Evolutionary conservation across 2,113 vertebrate species (phyloP).

Genomic region (Myotis brandtii): DNA sequence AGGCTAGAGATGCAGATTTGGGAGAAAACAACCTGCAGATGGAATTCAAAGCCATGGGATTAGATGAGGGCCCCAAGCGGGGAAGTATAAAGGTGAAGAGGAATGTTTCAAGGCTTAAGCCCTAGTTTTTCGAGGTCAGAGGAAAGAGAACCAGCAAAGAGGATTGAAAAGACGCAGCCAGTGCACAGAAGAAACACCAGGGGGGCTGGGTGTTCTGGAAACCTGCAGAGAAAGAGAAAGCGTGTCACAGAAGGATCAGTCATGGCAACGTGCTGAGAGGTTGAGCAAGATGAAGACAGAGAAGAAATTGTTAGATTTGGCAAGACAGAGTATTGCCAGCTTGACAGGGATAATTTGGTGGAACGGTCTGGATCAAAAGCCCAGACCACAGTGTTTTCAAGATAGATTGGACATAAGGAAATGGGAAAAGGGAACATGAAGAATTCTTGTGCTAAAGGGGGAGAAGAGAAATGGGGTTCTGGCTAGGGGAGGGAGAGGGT

Average conservation of each 20-base stretch:
- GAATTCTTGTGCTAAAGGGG: not conserved
- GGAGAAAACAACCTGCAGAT: not conserved
- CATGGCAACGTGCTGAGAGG: not conserved
- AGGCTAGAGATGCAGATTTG: not conserved
- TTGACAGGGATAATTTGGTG: not conserved
- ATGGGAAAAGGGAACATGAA: not conserved
- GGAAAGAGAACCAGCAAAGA: not conserved
- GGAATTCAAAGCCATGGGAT: not conserved
- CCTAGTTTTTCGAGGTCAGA: not conserved
- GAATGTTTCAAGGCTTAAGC: not conserved
- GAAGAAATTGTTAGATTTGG: slow-evolving; percentile 2
- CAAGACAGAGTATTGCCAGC: not conserved
- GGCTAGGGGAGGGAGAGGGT: not conserved
- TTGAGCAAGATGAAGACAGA: not conserved
- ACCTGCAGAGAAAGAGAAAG: not conserved
- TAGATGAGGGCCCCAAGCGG: not conserved
- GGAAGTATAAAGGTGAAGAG: not conserved
- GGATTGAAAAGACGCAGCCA: not conserved
- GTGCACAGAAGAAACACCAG: not conserved
- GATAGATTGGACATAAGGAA: not conserved
- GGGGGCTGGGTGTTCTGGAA: not conserved
- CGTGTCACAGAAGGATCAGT: not conserved
- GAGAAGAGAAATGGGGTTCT: not conserved
- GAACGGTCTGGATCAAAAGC: not conserved
- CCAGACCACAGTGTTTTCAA: slow-evolving; percentile 37